Percentiles rank a stretch among this genome's conserved stretches.
Evolutionary conservation across 2,113 vertebrate genomes (phyloP).

Genomic region (Tychaedon coryphoeus): DNA sequence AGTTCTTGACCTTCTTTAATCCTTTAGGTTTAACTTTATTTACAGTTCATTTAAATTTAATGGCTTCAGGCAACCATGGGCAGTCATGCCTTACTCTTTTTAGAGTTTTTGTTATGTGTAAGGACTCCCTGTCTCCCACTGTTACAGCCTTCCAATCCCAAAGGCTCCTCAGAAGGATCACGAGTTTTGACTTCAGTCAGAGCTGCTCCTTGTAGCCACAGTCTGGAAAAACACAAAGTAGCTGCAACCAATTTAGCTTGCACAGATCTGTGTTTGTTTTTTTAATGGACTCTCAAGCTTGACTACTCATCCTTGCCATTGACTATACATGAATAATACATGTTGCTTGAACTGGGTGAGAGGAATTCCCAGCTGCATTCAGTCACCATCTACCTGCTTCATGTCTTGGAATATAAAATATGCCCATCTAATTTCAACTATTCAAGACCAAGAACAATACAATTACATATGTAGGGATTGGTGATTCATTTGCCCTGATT

Average conservation of each 20-base stretch:
- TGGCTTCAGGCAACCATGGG: slow-evolving; percentile 37
- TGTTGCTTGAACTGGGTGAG: not conserved
- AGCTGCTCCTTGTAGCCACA: not conserved
- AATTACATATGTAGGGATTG: not conserved
- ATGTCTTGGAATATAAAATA: slow-evolving; percentile 23
- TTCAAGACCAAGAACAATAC: not conserved
- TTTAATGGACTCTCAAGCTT: slow-evolving; percentile 48
- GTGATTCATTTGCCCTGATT: not conserved
- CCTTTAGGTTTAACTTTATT: slow-evolving; percentile 59
- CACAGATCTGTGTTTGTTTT: not conserved
- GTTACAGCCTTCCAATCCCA: not conserved
- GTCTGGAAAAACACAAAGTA: not conserved
- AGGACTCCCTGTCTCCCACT: slow-evolving; percentile 3
- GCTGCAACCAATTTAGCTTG: not conserved
- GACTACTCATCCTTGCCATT: slow-evolving; percentile 50
- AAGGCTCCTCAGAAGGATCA: slow-evolving; percentile 23
- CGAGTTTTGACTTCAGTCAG: not conserved
- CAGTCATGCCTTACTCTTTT: slow-evolving; percentile 13
- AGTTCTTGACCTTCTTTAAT: slow-evolving; percentile 62
- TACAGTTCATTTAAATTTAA: slow-evolving; percentile 59
- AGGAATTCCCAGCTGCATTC: slow-evolving; percentile 22
- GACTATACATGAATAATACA: slow-evolving; percentile 48
- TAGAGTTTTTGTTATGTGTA: not conserved
- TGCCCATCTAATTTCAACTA: not conserved
- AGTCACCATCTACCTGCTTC: not conserved